A percentile compares a stretch with the other conserved stretches of the same genome.
phyloP scores from a whole-genome alignment of 2,113 vertebrate species.

The Microcebus tavaratra region DNA sequence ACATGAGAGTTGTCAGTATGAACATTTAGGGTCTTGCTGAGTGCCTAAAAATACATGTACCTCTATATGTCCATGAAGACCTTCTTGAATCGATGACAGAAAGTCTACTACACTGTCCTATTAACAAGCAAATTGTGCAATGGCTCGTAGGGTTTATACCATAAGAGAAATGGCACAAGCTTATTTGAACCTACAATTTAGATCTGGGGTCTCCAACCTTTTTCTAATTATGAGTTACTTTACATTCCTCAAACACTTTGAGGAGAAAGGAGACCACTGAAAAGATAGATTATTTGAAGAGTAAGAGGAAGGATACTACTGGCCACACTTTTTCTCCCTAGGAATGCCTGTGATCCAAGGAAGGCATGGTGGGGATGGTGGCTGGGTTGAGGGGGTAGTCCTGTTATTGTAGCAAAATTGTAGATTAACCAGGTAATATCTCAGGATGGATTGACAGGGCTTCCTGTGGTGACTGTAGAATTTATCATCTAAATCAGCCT shows the following conservation, averaged over 20 bases:
- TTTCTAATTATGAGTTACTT: slow-evolving; percentile 34
- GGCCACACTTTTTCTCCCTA: neutral
- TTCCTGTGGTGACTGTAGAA: neutral
- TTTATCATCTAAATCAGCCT: neutral
- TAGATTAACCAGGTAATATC: neutral
- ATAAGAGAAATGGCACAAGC: neutral
- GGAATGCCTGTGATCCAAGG: neutral
- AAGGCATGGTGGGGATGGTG: neutral
- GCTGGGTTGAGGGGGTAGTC: neutral
- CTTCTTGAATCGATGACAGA: neutral
- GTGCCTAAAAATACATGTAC: neutral
- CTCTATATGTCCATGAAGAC: neutral
- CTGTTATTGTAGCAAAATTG: neutral
- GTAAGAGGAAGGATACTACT: neutral
- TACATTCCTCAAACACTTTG: neutral
- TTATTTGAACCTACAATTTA: slow-evolving; percentile 12
- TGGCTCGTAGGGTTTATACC: neutral
- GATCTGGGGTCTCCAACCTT: neutral
- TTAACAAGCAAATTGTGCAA: neutral
- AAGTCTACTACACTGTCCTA: neutral
- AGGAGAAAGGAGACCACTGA: neutral
- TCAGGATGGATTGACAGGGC: neutral
- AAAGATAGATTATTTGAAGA: neutral
- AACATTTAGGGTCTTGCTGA: slow-evolving; percentile 6
- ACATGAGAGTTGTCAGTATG: neutral